A percentile compares a stretch with the other conserved stretches of the same genome.
These are phyloP conservation scores for Dryoscopus gambensis DNA, from an alignment of 2,113 vertebrate genomes.

Conservation along the genomic window DNA sequence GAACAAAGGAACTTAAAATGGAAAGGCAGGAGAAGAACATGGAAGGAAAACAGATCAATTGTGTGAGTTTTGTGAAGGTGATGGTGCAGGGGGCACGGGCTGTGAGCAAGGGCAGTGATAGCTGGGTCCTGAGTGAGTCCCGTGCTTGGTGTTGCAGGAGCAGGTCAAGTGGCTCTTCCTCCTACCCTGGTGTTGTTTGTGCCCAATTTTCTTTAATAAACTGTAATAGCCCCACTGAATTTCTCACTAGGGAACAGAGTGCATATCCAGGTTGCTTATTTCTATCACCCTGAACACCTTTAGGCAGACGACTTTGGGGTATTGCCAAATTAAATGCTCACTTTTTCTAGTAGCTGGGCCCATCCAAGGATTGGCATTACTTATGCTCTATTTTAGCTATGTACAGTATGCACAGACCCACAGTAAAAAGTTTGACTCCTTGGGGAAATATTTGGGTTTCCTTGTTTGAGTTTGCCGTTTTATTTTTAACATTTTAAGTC, in stretches of 20 bases:
- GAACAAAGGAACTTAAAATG: not conserved
- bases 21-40: not conserved
- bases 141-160: not conserved
- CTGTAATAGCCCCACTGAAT: not conserved
- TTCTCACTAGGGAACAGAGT: not conserved
- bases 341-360: not conserved
- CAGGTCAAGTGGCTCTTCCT: not conserved
- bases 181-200: not conserved
- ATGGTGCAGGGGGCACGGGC: accelerated
- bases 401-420: not conserved
- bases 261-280: not conserved
- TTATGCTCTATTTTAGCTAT: not conserved
- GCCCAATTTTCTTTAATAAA: not conserved
- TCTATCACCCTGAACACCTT: not conserved
- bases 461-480: not conserved
- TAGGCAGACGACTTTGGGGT: not conserved
- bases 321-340: not conserved
- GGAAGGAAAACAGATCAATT: not conserved
- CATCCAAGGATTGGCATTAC: not conserved
- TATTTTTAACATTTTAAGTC: not conserved
- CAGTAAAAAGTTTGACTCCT: not conserved
- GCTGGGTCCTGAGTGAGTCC: not conserved
- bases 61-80: not conserved
- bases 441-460: not conserved
- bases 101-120: not conserved